Evolutionary conservation across 2,113 vertebrate species (phyloP).

Genomic region (Dromas ardeola): DNA sequence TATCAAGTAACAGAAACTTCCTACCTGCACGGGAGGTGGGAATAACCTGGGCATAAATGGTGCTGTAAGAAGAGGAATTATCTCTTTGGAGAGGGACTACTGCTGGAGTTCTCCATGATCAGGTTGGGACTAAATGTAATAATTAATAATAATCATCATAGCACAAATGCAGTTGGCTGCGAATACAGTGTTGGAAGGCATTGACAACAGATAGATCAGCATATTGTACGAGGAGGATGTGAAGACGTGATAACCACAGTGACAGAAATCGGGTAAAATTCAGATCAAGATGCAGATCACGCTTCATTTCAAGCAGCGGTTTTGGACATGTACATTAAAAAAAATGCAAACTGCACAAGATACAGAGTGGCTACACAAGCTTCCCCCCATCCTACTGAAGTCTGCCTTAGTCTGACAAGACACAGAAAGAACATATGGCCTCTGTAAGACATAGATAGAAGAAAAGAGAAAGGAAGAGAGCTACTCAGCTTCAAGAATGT

Average conservation of each 20-base stretch:
- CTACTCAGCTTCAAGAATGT: neutral
- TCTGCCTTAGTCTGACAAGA: neutral
- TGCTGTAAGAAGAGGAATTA: neutral
- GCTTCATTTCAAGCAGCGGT: neutral
- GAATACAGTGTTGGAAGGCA: neutral
- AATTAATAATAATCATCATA: neutral
- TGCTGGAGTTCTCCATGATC: neutral
- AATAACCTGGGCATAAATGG: neutral
- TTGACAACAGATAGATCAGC: neutral
- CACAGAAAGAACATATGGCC: neutral
- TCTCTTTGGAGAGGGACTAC: neutral
- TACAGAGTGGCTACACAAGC: neutral
- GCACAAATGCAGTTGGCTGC: neutral
- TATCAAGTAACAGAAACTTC: neutral
- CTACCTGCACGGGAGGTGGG: rapidly evolving
- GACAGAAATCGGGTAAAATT: neutral
- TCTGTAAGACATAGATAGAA: neutral
- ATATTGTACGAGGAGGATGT: neutral
- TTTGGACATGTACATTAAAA: neutral
- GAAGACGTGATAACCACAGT: neutral
- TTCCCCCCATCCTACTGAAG: neutral
- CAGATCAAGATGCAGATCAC: neutral
- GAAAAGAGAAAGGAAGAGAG: neutral
- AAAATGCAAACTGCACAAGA: neutral
- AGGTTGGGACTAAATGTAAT: neutral